Evolutionary conservation across 2,113 vertebrate genomes (phyloP).

Genomic region (Coturnix japonica): DNA sequence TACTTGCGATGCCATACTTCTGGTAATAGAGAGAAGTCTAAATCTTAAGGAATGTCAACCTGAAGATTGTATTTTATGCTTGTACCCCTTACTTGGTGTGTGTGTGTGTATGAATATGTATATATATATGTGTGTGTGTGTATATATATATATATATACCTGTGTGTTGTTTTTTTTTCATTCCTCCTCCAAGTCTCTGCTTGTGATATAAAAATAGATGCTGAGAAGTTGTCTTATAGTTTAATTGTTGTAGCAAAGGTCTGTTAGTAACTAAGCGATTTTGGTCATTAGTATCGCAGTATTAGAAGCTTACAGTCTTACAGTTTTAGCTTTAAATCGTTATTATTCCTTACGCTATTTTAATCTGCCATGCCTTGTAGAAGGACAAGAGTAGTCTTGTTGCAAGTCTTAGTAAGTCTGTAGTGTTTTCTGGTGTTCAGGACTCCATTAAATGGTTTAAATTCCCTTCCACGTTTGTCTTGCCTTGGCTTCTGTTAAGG

Average conservation of each 20-base stretch:
- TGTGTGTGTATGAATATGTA: no score
- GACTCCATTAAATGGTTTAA: background rate
- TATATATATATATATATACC: no score
- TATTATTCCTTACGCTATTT: background rate
- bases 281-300: background rate
- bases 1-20: background rate
- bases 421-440: background rate
- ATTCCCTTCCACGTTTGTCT: background rate
- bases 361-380: background rate
- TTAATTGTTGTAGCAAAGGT: background rate
- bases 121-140: background rate
- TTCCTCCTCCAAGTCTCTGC: background rate
- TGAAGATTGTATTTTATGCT: background rate
- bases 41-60: background rate
- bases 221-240: background rate
- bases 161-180: background rate
- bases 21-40: background rate
- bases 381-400: background rate
- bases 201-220: background rate
- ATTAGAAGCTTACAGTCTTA: background rate
- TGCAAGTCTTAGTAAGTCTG: background rate
- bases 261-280: background rate
- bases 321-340: background rate
- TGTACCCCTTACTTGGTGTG: background rate
- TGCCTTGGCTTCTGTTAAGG: constrained; percentile 9